Evolutionary conservation across 2,797 vertebrate genomes (phyloP).

Genomic region (Manis pentadactyla): DNA sequence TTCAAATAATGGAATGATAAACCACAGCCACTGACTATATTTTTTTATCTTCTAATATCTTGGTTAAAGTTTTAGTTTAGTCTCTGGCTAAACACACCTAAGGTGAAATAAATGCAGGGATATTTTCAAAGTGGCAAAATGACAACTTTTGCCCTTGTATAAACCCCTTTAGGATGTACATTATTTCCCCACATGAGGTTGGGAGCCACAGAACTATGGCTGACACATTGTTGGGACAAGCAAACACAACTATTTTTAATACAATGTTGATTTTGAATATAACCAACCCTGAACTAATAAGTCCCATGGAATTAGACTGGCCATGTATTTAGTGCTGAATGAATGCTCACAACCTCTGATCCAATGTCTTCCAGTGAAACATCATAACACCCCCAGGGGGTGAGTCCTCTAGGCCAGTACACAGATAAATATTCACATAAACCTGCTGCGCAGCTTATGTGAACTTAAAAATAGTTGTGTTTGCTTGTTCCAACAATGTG

Average conservation of each 20-base stretch:
- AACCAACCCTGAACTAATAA: conserved; percentile 37
- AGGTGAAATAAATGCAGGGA: not conserved
- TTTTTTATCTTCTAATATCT: conserved; percentile 37
- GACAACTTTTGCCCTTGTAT: not conserved
- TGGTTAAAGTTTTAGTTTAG: conserved; percentile 37
- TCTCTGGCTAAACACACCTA: not conserved
- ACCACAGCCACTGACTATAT: not conserved
- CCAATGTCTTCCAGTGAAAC: conserved; percentile 56
- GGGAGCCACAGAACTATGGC: conserved; percentile 51
- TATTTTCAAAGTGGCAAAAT: conserved; percentile 13
- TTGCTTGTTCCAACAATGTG: conserved; percentile 50
- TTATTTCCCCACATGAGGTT: conserved; percentile 41
- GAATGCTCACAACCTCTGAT: conserved; percentile 60
- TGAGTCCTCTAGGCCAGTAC: conserved; percentile 31
- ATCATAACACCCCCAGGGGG: not conserved
- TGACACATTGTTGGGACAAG: conserved; percentile 49
- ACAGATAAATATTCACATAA: conserved; percentile 66
- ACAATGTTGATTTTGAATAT: conserved; percentile 22
- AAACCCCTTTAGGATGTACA: conserved; percentile 12
- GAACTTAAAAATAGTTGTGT: conserved; percentile 55
- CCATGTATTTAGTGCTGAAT: conserved; percentile 40
- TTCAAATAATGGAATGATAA: conserved; percentile 24
- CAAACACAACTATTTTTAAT: conserved; percentile 59
- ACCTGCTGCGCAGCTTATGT: not conserved
- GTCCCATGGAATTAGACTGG: conserved; percentile 52